phyloP scores from a whole-genome alignment of 2,113 vertebrate genomes.

The Salvator merianae region DNA sequence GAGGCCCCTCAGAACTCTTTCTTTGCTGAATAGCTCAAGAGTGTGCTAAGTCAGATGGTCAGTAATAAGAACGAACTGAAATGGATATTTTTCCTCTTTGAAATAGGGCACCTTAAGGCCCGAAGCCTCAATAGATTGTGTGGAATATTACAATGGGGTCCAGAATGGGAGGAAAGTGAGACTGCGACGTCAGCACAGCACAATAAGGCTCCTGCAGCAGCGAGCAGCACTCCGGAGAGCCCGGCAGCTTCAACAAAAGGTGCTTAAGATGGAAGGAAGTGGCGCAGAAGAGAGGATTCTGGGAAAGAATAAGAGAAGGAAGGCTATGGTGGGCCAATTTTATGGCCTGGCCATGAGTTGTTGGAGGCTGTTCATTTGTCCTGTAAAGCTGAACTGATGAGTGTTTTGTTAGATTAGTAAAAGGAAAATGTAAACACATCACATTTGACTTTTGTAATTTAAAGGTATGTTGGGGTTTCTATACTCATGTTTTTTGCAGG shows the following conservation, averaged over 20 bases:
- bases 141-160: constrained; percentile 66
- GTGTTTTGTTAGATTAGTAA: too few species aligned
- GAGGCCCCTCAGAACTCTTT: not conserved
- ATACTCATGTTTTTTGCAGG: too few species aligned
- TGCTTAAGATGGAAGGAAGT: constrained; percentile 26
- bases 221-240: constrained; percentile 65
- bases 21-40: not conserved
- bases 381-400: not conserved
- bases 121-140: constrained; percentile 78
- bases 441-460: not conserved
- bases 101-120: constrained; percentile 73
- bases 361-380: not conserved
- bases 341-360: not conserved
- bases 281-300: not conserved
- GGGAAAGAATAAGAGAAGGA: not conserved
- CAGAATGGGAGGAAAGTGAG: constrained; percentile 72
- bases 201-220: constrained; percentile 61
- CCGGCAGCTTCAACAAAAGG: constrained; percentile 80
- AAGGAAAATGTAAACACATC: too few species aligned
- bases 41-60: too few species aligned
- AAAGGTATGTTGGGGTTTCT: not conserved
- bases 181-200: constrained; percentile 65
- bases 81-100: not conserved
- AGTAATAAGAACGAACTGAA: not conserved
- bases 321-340: accelerated